A percentile compares a stretch with the other conserved stretches of the same genome.
Conservation (phyloP, 2,888 invertebrate genomes). For the Gastracanthus pulcherrimus region DNA sequence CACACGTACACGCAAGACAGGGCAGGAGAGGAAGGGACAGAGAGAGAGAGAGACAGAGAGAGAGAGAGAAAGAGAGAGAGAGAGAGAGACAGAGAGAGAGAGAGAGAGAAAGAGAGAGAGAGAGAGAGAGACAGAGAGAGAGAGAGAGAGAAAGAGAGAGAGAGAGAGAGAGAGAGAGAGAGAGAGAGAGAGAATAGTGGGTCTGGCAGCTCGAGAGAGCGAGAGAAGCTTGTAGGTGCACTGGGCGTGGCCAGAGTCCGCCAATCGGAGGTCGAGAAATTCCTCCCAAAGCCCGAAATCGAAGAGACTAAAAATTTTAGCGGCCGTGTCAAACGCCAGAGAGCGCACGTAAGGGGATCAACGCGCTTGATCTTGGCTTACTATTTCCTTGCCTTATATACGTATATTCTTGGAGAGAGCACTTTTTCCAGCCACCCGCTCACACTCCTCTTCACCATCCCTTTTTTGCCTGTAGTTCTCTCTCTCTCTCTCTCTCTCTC, state of each 20-base stretch:
- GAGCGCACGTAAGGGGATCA: constrained; percentile 69
- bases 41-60: not conserved
- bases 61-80: not conserved
- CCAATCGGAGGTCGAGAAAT: constrained; percentile 71
- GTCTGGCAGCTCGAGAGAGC: no score
- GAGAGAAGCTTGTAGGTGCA: constrained; percentile 70
- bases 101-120: not conserved
- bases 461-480: not conserved
- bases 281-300: constrained; percentile 66
- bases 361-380: constrained; percentile 71
- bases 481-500: not conserved
- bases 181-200: no score
- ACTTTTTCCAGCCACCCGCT: constrained; percentile 44
- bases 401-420: constrained; percentile 3
- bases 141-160: not conserved
- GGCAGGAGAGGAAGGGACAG: not conserved
- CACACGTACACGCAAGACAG: not conserved
- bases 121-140: no score
- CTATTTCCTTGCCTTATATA: constrained; percentile 64
- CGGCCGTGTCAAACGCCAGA: constrained; percentile 72
- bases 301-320: constrained; percentile 74
- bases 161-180: not conserved
- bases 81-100: not conserved
- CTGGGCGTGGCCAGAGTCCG: constrained; percentile 74
- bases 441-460: not conserved